phyloP scores from a whole-genome alignment of 2,888 invertebrate species.

The Megaustenia siamemsis region DNA sequence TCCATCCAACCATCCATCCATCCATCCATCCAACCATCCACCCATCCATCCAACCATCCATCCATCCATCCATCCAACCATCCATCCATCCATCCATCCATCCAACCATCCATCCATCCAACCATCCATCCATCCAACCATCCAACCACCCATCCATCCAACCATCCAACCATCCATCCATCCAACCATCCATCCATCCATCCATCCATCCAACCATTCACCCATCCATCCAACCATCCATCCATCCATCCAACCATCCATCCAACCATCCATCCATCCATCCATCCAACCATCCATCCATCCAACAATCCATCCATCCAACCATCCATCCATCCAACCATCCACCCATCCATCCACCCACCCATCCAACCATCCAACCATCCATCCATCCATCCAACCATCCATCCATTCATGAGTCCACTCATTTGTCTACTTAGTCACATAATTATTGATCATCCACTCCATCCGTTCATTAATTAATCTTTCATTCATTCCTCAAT shows the following conservation, averaged over 20 bases:
- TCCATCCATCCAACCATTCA: not conserved
- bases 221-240: not conserved
- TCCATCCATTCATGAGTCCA: too few relatives aligned
- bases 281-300: not conserved
- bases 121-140: not conserved
- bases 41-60: slow-evolving; percentile 3
- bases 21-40: slow-evolving; percentile 16
- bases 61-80: slow-evolving; percentile 6
- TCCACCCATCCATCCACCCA: too few relatives aligned
- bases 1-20: slow-evolving; percentile 17
- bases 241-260: not conserved
- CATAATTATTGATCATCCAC: too few relatives aligned
- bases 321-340: not conserved
- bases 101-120: slow-evolving; percentile 13
- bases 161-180: not conserved
- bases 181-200: slow-evolving; percentile 4
- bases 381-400: too few relatives aligned
- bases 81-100: slow-evolving; percentile 3
- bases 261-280: not conserved
- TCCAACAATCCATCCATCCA: not conserved
- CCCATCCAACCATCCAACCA: too few relatives aligned
- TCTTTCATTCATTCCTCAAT: too few relatives aligned
- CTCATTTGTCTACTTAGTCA: too few relatives aligned
- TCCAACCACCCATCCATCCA: not conserved
- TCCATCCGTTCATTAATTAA: too few relatives aligned